Conservation (phyloP, 2,888 invertebrate species). For the Andrena minutula region DNA sequence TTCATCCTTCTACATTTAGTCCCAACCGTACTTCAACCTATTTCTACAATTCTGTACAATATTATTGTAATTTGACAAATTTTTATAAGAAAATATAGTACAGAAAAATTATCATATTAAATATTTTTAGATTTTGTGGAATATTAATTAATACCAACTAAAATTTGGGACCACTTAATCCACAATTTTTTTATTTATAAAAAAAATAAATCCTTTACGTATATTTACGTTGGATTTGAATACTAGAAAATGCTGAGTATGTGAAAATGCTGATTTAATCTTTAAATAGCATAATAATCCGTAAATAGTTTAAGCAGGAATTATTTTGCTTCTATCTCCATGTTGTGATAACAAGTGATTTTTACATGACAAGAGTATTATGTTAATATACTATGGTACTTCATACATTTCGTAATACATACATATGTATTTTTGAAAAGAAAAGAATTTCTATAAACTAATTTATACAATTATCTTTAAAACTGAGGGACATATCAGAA, state of each 20-base stretch:
- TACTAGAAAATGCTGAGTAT: slow-evolving; percentile 28
- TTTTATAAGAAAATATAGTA: too few relatives aligned
- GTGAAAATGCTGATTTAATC: slow-evolving; percentile 30
- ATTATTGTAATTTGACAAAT: too few relatives aligned
- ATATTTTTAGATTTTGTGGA: too few relatives aligned
- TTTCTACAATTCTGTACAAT: too few relatives aligned
- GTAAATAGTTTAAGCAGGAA: background rate
- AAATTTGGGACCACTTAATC: slow-evolving; percentile 39
- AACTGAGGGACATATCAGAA: too few relatives aligned
- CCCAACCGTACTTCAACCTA: too few relatives aligned
- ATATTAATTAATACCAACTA: slow-evolving; percentile 13
- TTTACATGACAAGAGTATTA: background rate
- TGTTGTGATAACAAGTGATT: background rate
- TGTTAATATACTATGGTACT: background rate
- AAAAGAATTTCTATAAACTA: too few relatives aligned
- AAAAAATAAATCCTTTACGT: slow-evolving; percentile 11
- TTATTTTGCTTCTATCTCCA: background rate
- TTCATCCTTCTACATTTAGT: too few relatives aligned
- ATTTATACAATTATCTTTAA: too few relatives aligned
- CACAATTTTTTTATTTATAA: slow-evolving; percentile 25
- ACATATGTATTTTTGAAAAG: too few relatives aligned
- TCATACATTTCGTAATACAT: background rate
- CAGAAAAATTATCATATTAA: too few relatives aligned
- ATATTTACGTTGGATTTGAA: background rate
- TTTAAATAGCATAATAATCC: background rate